phyloP scores from a whole-genome alignment of 2,113 vertebrate genomes.

The Pelvicachromis taeniatus region DNA sequence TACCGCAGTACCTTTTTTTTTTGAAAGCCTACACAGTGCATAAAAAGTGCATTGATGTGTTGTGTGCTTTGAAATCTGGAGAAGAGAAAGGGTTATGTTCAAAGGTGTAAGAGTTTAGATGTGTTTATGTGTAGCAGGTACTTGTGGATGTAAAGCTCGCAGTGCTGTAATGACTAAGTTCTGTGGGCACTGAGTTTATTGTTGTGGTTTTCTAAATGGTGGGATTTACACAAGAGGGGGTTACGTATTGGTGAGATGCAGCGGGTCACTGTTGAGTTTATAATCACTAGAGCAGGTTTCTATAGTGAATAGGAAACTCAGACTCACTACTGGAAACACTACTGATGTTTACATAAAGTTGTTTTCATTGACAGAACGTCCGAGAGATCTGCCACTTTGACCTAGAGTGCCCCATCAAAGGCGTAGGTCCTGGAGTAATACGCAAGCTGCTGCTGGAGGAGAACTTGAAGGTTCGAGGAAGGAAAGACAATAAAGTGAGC shows the following conservation, averaged over 20 bases:
- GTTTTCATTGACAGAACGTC: constrained; percentile 66
- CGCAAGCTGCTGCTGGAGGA: constrained; percentile 78
- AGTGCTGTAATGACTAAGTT: neutral
- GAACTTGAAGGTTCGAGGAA: constrained; percentile 70
- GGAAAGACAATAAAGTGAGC: constrained; percentile 81
- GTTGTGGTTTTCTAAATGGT: neutral
- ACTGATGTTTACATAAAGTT: neutral
- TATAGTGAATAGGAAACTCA: neutral
- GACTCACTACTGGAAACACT: too few species aligned
- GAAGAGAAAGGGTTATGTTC: neutral
- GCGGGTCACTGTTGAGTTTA: neutral
- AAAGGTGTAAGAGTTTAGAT: neutral
- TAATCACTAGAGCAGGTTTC: neutral
- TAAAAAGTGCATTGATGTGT: neutral
- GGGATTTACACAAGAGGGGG: neutral
- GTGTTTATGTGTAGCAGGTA: neutral
- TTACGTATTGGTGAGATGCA: neutral
- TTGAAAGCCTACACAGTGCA: neutral
- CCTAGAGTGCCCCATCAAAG: constrained; percentile 72
- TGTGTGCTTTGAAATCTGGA: neutral
- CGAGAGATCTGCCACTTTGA: constrained; percentile 72
- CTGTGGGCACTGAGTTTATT: neutral
- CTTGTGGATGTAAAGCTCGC: neutral
- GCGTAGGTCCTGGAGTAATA: constrained; percentile 53
- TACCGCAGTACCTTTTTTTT: neutral